Percentiles rank a stretch among this genome's conserved stretches.
These are phyloP conservation scores for Pheosia gnoma DNA, from an alignment of 2,888 invertebrate genomes.

Conservation along the genomic window DNA sequence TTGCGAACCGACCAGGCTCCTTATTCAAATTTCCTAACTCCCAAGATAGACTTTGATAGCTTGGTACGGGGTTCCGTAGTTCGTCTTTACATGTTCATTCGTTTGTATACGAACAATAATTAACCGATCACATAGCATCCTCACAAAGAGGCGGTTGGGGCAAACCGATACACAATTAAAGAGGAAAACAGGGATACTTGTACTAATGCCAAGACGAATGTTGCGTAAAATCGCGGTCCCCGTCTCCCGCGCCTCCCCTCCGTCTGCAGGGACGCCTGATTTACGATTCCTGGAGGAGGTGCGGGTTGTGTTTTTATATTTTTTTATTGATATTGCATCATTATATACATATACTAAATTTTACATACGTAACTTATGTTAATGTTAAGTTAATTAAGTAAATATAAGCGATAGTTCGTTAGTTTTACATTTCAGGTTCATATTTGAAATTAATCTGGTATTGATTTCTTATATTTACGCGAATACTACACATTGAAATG, in stretches of 20 bases:
- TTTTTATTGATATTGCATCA: neutral
- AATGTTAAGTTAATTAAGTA: too few relatives aligned
- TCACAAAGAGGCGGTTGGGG: slow-evolving; percentile 45
- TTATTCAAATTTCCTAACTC: too few relatives aligned
- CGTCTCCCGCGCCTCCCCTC: slow-evolving; percentile 44
- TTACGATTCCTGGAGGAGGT: slow-evolving; percentile 68
- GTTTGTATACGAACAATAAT: neutral
- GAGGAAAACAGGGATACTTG: slow-evolving; percentile 76
- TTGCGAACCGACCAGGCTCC: slow-evolving; percentile 48
- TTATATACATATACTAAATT: too few relatives aligned
- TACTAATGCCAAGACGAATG: slow-evolving; percentile 82
- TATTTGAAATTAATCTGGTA: too few relatives aligned
- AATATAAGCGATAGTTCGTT: too few relatives aligned
- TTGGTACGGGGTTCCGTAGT: too few relatives aligned
- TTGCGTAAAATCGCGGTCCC: slow-evolving; percentile 81
- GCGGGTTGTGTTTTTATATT: slow-evolving; percentile 42
- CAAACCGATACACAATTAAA: slow-evolving; percentile 82
- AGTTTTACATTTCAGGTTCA: too few relatives aligned
- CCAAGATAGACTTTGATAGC: too few relatives aligned
- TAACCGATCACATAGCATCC: slow-evolving; percentile 5
- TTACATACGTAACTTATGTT: too few relatives aligned
- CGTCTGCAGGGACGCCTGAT: slow-evolving; percentile 76
- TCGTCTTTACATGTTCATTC: neutral
- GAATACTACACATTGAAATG: too few relatives aligned
- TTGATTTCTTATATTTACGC: too few relatives aligned